phyloP scores from a whole-genome alignment of 2,113 vertebrate genomes.

The Sinocyclocheilus grahami region DNA sequence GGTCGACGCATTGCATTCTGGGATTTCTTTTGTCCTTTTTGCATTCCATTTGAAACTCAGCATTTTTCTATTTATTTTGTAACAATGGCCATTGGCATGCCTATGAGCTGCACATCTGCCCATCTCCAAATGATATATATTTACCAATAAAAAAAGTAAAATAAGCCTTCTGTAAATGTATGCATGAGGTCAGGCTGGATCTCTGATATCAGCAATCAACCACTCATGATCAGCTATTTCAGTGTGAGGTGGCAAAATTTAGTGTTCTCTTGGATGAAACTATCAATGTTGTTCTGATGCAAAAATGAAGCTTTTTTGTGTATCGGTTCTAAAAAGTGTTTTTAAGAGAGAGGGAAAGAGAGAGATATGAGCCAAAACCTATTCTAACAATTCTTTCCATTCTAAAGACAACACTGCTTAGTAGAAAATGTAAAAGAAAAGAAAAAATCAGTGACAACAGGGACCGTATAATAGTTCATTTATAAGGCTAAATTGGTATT shows the following conservation, averaged over 20 bases:
- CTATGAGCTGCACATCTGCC: neutral
- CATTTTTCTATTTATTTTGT: conserved; percentile 24
- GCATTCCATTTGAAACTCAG: neutral
- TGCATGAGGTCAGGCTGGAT: conserved; percentile 4
- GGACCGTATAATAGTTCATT: neutral
- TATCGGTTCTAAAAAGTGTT: neutral
- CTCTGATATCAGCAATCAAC: neutral
- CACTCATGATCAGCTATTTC: neutral
- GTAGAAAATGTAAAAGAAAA: neutral
- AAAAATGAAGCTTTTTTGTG: neutral
- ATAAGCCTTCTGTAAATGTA: neutral
- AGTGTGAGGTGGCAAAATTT: neutral
- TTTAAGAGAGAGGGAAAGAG: neutral
- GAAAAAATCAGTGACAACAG: neutral
- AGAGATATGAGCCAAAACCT: neutral
- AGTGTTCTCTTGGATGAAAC: neutral
- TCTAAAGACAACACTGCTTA: neutral
- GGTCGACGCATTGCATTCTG: neutral
- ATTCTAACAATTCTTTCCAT: neutral
- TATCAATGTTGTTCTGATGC: neutral
- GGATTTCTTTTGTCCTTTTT: conserved; percentile 14
- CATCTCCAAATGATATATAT: neutral
- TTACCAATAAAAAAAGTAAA: neutral
- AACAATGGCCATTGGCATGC: neutral
- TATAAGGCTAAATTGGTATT: neutral